A percentile compares a stretch with the other conserved stretches of the same genome.
Evolutionary conservation across 2,797 vertebrate species (phyloP).

Genomic region (Glyptemys insculpta): DNA sequence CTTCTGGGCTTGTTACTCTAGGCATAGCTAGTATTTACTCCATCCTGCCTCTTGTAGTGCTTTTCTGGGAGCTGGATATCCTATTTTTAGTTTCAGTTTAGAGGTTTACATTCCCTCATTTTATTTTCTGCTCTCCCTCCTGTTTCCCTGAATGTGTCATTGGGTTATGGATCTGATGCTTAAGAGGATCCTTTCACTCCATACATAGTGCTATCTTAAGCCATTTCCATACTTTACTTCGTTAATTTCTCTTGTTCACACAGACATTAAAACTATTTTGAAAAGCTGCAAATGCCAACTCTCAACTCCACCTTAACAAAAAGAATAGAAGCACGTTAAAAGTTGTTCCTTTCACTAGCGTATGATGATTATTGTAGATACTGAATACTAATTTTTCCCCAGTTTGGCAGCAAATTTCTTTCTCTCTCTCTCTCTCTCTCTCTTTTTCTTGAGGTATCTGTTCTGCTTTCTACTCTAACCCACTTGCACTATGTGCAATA

Average conservation of each 20-base stretch:
- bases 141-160: neutral
- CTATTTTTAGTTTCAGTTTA: neutral
- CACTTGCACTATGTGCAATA: neutral
- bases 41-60: neutral
- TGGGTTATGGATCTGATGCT: neutral
- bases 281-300: neutral
- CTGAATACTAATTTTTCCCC: neutral
- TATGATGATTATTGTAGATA: neutral
- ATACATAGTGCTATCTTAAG: neutral
- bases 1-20: fast-evolving
- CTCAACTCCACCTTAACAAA: no score
- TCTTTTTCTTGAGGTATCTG: neutral
- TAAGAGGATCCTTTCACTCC: neutral
- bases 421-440: neutral
- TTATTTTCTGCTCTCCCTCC: neutral
- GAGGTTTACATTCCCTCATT: neutral
- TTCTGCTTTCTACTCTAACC: neutral
- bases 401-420: neutral
- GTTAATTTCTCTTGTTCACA: neutral
- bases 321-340: neutral
- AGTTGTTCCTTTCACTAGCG: fast-evolving
- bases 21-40: neutral
- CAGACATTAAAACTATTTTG: neutral
- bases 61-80: neutral
- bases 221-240: neutral